Evolutionary conservation across 2,888 invertebrate genomes (phyloP).

Genomic region (Andrena marginata): DNA sequence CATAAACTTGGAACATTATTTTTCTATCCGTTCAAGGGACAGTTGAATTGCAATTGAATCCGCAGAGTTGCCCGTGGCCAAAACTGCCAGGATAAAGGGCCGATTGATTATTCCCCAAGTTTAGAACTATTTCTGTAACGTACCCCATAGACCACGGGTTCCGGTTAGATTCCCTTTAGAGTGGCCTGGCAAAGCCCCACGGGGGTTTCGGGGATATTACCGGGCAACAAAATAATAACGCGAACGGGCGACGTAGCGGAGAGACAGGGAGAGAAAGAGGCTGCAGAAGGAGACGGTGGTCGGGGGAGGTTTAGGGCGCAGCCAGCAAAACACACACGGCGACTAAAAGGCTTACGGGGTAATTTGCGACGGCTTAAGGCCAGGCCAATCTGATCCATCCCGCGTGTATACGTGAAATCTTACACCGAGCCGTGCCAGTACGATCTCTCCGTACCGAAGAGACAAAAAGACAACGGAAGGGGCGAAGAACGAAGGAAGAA

Average conservation of each 20-base stretch:
- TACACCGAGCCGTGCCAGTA: slow-evolving; percentile 72
- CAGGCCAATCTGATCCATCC: slow-evolving; percentile 81
- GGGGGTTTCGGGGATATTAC: slow-evolving; percentile 76
- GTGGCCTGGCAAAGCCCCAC: slow-evolving; percentile 72
- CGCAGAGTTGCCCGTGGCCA: slow-evolving; percentile 12
- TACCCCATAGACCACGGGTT: slow-evolving; percentile 53
- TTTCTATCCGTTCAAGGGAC: slow-evolving; percentile 1
- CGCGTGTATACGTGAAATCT: slow-evolving; percentile 79
- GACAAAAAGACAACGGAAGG: slow-evolving; percentile 55
- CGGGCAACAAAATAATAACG: slow-evolving; percentile 75
- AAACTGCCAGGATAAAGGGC: slow-evolving; percentile 27
- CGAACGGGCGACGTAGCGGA: slow-evolving; percentile 23
- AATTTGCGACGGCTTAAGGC: slow-evolving; percentile 83
- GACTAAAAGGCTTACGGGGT: slow-evolving; percentile 84
- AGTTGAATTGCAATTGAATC: slow-evolving; percentile 30
- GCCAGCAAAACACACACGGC: slow-evolving; percentile 79
- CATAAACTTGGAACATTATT: slow-evolving; percentile 2
- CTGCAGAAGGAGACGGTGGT: slow-evolving; percentile 32
- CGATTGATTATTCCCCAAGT: slow-evolving; percentile 59
- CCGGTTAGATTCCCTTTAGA: slow-evolving; percentile 73
- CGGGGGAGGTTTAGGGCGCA: slow-evolving; percentile 67
- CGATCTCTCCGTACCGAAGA: slow-evolving; percentile 50
- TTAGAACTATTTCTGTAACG: slow-evolving; percentile 62
- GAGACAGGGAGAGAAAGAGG: slow-evolving; percentile 11
- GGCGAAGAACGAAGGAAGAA: slow-evolving; percentile 45